Evolutionary conservation across 1,140 invertebrate genomes (phyloP).

Genomic region (Leptopilina boulardi): DNA sequence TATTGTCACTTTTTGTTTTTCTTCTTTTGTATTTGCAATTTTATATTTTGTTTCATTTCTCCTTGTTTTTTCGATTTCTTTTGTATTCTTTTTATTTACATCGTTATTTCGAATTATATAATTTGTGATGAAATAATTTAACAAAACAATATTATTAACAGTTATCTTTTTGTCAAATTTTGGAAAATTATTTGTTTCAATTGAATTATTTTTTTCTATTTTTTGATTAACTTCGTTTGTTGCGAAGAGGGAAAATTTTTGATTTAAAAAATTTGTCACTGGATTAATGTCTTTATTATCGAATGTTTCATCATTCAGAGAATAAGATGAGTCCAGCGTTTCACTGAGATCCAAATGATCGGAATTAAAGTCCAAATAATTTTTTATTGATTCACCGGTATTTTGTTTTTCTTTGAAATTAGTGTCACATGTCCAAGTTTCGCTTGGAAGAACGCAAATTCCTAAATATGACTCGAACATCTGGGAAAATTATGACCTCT

Average conservation of each 20-base stretch:
- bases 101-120: conserved; percentile 18
- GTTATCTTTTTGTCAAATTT: background rate
- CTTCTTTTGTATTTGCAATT: background rate
- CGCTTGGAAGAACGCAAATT: conserved; percentile 74
- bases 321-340: conserved; percentile 54
- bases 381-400: conserved; percentile 47
- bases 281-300: background rate
- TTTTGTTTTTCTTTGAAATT: conserved; percentile 41
- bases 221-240: background rate
- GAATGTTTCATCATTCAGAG: conserved; percentile 37
- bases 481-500: conserved; percentile 55
- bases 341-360: conserved; percentile 46
- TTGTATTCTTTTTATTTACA: background rate
- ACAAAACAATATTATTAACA: background rate
- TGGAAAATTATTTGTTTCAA: background rate
- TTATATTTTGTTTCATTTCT: background rate
- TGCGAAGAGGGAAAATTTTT: background rate
- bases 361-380: conserved; percentile 49
- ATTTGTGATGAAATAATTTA: background rate
- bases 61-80: background rate
- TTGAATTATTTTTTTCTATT: background rate
- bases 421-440: conserved; percentile 67
- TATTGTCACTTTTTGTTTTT: background rate
- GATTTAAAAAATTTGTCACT: background rate
- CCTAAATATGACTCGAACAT: conserved; percentile 74